These are phyloP conservation scores for Zaprionus bogoriensis DNA, from an alignment of 2,888 invertebrate species.

Conservation along the genomic window DNA sequence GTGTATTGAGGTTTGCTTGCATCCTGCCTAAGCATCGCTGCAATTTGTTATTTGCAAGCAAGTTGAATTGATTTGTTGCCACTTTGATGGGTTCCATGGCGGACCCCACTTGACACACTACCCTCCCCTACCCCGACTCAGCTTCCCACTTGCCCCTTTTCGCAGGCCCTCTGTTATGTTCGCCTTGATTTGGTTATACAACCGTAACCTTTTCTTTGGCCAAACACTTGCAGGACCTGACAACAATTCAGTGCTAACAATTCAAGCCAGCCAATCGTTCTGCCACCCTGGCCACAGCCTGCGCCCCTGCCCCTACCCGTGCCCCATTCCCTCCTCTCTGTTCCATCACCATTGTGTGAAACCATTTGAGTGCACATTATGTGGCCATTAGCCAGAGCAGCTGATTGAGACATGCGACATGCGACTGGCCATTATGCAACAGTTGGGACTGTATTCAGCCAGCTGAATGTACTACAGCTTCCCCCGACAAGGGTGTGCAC, in stretches of 20 bases:
- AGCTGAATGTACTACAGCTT: not conserved
- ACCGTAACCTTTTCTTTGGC: slow-evolving; percentile 33
- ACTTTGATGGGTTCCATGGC: slow-evolving; percentile 16
- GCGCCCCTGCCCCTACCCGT: not conserved
- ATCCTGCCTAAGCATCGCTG: slow-evolving; percentile 5
- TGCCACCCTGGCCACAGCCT: not conserved
- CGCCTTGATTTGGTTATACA: slow-evolving; percentile 28
- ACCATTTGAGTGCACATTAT: slow-evolving; percentile 28
- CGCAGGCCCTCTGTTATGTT: not conserved
- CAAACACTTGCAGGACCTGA: slow-evolving; percentile 7
- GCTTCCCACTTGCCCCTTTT: not conserved
- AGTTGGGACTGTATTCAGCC: not conserved
- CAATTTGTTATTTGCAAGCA: slow-evolving; percentile 37
- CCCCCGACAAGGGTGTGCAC: too few relatives aligned
- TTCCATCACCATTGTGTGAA: slow-evolving; percentile 17
- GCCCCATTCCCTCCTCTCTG: not conserved
- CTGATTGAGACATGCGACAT: slow-evolving; percentile 33
- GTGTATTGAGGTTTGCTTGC: not conserved
- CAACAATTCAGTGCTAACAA: slow-evolving; percentile 21
- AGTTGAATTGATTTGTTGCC: slow-evolving; percentile 47
- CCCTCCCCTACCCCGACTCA: not conserved
- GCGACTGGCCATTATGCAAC: not conserved
- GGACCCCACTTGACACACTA: not conserved
- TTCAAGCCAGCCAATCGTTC: not conserved
- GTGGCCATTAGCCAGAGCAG: slow-evolving; percentile 23